Conservation (phyloP, 2,797 vertebrate species). For the Enteromius afrohamiltoni region DNA sequence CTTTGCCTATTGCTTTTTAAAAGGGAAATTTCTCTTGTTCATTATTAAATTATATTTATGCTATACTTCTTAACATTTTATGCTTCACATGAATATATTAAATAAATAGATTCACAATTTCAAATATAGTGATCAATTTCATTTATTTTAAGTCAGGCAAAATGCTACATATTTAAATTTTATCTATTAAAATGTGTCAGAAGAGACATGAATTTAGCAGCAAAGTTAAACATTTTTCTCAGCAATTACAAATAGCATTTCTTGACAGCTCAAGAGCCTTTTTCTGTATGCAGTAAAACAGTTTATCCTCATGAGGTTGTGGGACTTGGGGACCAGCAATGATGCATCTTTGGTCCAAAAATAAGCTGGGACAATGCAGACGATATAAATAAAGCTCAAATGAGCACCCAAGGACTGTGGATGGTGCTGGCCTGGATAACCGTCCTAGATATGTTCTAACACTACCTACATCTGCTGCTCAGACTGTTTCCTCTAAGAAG, state of each 20-base stretch:
- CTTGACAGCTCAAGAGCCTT: background rate
- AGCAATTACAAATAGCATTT: background rate
- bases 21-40: background rate
- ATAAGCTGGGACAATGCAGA: constrained; percentile 64
- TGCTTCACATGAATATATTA: too few species aligned
- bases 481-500: constrained; percentile 48
- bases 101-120: too few species aligned
- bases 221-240: background rate
- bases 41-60: background rate
- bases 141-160: background rate
- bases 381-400: constrained; percentile 71
- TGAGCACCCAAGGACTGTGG: constrained; percentile 66
- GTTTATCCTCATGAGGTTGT: background rate
- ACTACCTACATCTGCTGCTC: constrained; percentile 53
- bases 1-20: constrained; percentile 6
- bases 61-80: background rate
- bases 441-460: constrained; percentile 72
- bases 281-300: background rate
- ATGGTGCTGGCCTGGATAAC: constrained; percentile 73
- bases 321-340: constrained; percentile 21
- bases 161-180: background rate
- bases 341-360: constrained; percentile 63
- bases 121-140: too few species aligned
- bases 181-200: background rate
- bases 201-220: background rate